Evolutionary conservation across 2,113 vertebrate species (phyloP).

Genomic region (Pelmatolapia mariae): DNA sequence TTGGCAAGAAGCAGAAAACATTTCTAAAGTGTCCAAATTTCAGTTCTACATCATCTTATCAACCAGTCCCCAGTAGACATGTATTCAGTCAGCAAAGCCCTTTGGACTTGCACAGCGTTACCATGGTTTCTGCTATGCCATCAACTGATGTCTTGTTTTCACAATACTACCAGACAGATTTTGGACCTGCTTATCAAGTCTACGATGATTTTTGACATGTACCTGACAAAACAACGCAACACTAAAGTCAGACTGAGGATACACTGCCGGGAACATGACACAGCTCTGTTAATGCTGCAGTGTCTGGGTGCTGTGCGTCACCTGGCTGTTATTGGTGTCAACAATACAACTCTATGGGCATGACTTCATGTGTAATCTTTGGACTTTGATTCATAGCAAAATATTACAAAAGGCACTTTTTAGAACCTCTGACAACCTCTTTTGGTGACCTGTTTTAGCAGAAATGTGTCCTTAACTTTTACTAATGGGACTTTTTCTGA

Average conservation of each 20-base stretch:
- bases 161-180: neutral
- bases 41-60: neutral
- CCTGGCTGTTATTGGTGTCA: slow-evolving; percentile 1
- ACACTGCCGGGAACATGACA: neutral
- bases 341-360: neutral
- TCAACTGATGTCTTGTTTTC: neutral
- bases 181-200: neutral
- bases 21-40: neutral
- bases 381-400: neutral
- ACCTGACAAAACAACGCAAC: neutral
- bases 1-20: neutral
- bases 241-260: neutral
- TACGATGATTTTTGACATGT: neutral
- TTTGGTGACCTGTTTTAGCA: neutral
- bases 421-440: neutral
- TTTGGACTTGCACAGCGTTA: neutral
- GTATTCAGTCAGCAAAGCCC: neutral
- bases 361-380: neutral
- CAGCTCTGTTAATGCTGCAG: neutral
- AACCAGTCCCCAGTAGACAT: neutral
- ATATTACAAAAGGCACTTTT: neutral
- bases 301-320: neutral
- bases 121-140: neutral
- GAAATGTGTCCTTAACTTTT: neutral
- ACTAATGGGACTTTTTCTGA: neutral